Conservation (phyloP, 2,888 invertebrate genomes). For the Heliconius charithonia region DNA sequence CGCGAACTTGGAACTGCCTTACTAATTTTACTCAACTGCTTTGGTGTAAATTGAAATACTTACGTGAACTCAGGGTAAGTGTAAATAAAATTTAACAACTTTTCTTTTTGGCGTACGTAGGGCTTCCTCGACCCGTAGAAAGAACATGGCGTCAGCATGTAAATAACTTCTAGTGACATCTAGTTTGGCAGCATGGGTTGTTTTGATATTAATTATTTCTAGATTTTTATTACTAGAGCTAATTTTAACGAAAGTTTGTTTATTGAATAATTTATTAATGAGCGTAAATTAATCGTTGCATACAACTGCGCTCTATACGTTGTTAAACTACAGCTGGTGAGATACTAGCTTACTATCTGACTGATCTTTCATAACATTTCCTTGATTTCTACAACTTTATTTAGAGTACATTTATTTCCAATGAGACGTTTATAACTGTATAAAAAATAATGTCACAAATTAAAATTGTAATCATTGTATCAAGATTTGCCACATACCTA, state of each 20-base stretch:
- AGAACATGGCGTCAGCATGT: slow-evolving; percentile 82
- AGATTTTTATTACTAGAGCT: slow-evolving; percentile 44
- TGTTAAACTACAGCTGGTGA: slow-evolving; percentile 51
- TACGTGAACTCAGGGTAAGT: slow-evolving; percentile 82
- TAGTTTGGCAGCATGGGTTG: slow-evolving; percentile 53
- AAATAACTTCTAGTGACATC: slow-evolving; percentile 75
- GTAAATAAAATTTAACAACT: slow-evolving; percentile 54
- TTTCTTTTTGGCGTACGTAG: slow-evolving; percentile 60
- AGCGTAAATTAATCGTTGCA: background rate
- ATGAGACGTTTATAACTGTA: background rate
- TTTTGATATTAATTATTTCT: slow-evolving; percentile 39
- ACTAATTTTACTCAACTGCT: slow-evolving; percentile 84
- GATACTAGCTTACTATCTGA: slow-evolving; percentile 38
- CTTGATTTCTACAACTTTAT: background rate
- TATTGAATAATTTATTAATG: slow-evolving; percentile 1
- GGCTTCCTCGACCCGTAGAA: slow-evolving; percentile 72
- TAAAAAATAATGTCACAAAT: background rate
- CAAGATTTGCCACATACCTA: background rate
- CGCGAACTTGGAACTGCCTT: slow-evolving; percentile 87
- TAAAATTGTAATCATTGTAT: background rate
- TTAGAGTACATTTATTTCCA: background rate
- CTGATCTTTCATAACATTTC: slow-evolving; percentile 30
- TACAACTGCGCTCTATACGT: slow-evolving; percentile 34
- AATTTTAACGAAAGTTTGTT: slow-evolving; percentile 1
- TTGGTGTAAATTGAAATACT: slow-evolving; percentile 85